Percentiles rank a stretch among this genome's conserved stretches.
phyloP scores from a whole-genome alignment of 2,888 invertebrate genomes.

The Mythimna ferrago region DNA sequence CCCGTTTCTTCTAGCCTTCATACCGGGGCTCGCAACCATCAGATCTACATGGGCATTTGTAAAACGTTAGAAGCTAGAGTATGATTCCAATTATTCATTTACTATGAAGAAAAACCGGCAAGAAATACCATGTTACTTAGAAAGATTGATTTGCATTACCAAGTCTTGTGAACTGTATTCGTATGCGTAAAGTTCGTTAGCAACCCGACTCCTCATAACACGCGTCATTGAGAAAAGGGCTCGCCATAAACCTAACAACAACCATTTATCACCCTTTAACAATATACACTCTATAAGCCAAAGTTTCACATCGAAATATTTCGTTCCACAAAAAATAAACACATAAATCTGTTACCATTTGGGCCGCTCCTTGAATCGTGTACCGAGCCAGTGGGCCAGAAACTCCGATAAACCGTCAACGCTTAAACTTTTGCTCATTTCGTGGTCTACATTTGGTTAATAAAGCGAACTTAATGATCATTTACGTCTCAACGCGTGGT shows the following conservation, averaged over 20 bases:
- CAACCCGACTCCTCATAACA: background rate
- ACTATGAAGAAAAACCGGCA: too few relatives aligned
- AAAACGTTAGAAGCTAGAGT: too few relatives aligned
- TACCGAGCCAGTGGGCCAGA: conserved; percentile 53
- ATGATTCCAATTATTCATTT: too few relatives aligned
- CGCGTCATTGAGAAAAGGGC: conserved; percentile 17
- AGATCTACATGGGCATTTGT: too few relatives aligned
- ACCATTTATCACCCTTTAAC: conserved; percentile 27
- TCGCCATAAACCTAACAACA: background rate
- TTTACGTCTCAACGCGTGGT: conserved; percentile 7
- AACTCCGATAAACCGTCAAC: conserved; percentile 58
- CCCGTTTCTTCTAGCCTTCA: too few relatives aligned
- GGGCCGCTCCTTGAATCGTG: conserved; percentile 29
- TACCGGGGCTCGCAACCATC: too few relatives aligned
- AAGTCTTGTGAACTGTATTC: background rate
- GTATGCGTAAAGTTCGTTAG: background rate
- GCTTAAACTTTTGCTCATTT: conserved; percentile 43
- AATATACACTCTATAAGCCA: conserved; percentile 21
- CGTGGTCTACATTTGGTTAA: conserved; percentile 41
- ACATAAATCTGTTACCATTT: conserved; percentile 54
- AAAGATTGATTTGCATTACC: background rate
- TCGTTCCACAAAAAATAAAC: conserved; percentile 36
- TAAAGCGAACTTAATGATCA: conserved; percentile 30
- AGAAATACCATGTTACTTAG: too few relatives aligned
- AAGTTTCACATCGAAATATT: conserved; percentile 30